A percentile compares a stretch with the other conserved stretches of the same genome.
Evolutionary conservation across 2,797 vertebrate genomes (phyloP).

Genomic region (Malurus splendens): DNA sequence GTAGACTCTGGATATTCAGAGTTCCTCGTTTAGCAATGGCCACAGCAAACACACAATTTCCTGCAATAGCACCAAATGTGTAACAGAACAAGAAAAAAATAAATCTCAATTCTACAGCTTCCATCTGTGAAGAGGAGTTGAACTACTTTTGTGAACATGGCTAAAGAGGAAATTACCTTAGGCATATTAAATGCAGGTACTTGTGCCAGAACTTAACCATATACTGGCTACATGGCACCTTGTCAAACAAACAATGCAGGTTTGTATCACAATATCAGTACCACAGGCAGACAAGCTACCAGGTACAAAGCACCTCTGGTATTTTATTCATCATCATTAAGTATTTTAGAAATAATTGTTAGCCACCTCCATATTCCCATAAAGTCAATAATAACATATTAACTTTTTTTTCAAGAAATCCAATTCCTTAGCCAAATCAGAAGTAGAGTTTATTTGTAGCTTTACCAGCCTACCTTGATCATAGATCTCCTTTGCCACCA

Average conservation of each 20-base stretch:
- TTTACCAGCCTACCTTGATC: constrained; percentile 72
- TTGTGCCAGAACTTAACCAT: background rate
- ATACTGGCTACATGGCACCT: background rate
- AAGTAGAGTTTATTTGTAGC: background rate
- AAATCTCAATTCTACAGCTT: background rate
- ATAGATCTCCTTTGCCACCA: constrained; percentile 85
- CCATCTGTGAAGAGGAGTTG: background rate
- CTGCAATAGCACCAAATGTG: constrained; percentile 17
- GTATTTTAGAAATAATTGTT: background rate
- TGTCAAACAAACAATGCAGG: background rate
- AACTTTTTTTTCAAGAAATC: background rate
- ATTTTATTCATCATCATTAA: background rate
- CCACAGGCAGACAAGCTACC: background rate
- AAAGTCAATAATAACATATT: background rate
- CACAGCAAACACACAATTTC: constrained; percentile 84
- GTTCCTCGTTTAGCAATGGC: constrained; percentile 78
- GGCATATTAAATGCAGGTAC: background rate
- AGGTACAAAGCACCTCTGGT: background rate
- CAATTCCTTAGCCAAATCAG: background rate
- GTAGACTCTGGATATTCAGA: constrained; percentile 75
- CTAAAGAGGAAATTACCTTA: background rate
- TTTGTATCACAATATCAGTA: background rate
- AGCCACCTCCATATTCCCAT: background rate
- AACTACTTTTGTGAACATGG: background rate
- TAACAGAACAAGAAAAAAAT: background rate